These are phyloP conservation scores for Caenorhabditis sp. DNA, from an alignment of 2,888 invertebrate species.

Conservation along the genomic window DNA sequence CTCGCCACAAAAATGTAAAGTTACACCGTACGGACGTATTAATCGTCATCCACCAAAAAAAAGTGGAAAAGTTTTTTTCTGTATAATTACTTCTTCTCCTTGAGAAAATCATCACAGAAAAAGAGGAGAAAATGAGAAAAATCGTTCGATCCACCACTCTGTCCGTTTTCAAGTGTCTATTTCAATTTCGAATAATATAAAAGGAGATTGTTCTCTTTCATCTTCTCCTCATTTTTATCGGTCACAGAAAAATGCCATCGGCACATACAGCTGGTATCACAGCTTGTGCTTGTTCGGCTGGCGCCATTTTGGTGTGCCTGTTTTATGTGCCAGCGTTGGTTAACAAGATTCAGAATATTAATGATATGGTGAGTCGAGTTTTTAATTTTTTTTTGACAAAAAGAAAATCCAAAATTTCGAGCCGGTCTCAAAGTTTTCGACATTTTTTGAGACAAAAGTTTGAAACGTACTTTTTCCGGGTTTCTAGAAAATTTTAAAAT, in stretches of 20 bases:
- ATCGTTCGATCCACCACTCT: constrained; percentile 36
- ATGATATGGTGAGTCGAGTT: constrained; percentile 42
- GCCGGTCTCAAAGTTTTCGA: too few relatives aligned
- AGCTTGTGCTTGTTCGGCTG: constrained; percentile 49
- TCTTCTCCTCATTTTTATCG: not conserved
- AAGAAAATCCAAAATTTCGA: constrained; percentile 60
- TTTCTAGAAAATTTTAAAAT: too few relatives aligned
- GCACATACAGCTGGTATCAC: constrained; percentile 51
- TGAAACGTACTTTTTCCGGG: too few relatives aligned
- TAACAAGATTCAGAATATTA: constrained; percentile 55
- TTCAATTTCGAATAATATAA: not conserved
- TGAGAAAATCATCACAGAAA: not conserved
- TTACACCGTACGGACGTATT: constrained; percentile 1
- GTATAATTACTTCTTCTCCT: not conserved
- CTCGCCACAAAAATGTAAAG: not conserved
- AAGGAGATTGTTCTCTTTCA: not conserved
- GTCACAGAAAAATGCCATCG: constrained; percentile 34
- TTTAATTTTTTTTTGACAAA: constrained; percentile 52
- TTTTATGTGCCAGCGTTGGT: constrained; percentile 56
- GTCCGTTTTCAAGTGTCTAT: constrained; percentile 41
- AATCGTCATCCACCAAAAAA: not conserved
- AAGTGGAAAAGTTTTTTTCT: too few relatives aligned
- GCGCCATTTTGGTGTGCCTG: constrained; percentile 47
- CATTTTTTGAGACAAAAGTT: too few relatives aligned
- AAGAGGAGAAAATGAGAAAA: constrained; percentile 3